These are phyloP conservation scores for Ryuthela nishihirai DNA, from an alignment of 2,888 invertebrate genomes.

Conservation along the genomic window DNA sequence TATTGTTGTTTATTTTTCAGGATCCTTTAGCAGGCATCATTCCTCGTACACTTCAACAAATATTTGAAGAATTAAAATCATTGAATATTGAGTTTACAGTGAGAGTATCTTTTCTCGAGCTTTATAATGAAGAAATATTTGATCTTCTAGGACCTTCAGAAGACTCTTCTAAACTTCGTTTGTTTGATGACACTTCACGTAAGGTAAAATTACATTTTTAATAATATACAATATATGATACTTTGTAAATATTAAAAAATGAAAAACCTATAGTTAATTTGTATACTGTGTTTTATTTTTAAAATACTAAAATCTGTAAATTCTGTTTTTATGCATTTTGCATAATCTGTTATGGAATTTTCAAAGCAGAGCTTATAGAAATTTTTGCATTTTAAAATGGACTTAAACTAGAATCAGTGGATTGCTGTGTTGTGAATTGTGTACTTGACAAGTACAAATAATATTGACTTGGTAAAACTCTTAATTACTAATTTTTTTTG, in stretches of 20 bases:
- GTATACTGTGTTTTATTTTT: not conserved
- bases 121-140: constrained; percentile 94
- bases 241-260: not conserved
- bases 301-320: too few relatives aligned
- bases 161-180: constrained; percentile 52
- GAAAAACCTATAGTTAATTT: not conserved
- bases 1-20: too few relatives aligned
- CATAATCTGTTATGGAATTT: too few relatives aligned
- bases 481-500: too few relatives aligned
- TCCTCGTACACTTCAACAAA: constrained; percentile 80
- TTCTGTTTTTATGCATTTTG: too few relatives aligned
- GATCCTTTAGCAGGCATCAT: constrained; percentile 87
- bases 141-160: constrained; percentile 80
- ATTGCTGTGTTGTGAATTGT: too few relatives aligned
- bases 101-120: constrained; percentile 85
- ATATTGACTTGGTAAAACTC: too few relatives aligned
- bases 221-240: not conserved
- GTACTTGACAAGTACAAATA: too few relatives aligned
- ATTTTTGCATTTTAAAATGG: too few relatives aligned
- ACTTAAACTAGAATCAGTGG: too few relatives aligned
- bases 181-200: constrained; percentile 54
- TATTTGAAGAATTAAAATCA: constrained; percentile 74
- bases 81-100: constrained; percentile 78
- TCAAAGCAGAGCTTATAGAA: too few relatives aligned
- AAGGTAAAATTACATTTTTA: constrained; percentile 46